Evolutionary conservation across 37 sponge, comb jelly and placozoan genomes (phyloP), one percentile per base, ranked within the genome.

Genomic region (Amphimedon queenslandica): DNA sequence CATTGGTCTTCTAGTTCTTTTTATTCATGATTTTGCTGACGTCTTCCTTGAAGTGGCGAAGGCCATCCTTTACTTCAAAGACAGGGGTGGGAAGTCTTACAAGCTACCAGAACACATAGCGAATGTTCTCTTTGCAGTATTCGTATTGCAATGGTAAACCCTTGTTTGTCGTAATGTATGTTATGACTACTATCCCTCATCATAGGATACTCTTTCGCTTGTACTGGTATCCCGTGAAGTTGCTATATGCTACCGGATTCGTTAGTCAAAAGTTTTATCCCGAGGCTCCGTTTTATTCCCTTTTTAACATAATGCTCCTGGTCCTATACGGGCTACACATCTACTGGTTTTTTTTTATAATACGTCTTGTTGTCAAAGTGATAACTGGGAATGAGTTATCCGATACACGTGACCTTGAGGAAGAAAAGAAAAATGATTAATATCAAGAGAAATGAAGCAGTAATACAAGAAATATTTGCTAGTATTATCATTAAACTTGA

Each of bases 141-240:
- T 93, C 70, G 72, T 87, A 11, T 28, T 79, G 57, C 71, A 80
- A 77, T 85, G 86, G 92, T 91, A 36, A 73, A 85, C 61, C 8
- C 28, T 66, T 37, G 38, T 34, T 29, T 33, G 31, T 37, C 33
- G 8, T 30, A 25, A 63, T 47, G 53, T 18, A 18, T 78, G 8
- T 16, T 37, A n/a, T n/a, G n/a, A n/a, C n/a, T n/a, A n/a, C n/a
- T n/a, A n/a, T n/a, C n/a, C n/a, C n/a, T n/a, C n/a, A n/a, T 18
- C 13, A 47, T 47, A 87, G 88, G 77, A 38, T 93, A 23, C 47
- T 82, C 55, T 86, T 81, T 27, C 66, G 94, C 23, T 76, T 93
- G 38, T 93, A 93, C 83, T 93, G 90, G 90, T 89, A 61, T 63
- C 90, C 83, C 2, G 85, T 77, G 3, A 93, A 93, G 37, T 87